phyloP scores from a whole-genome alignment of 2,113 vertebrate genomes.

The Dolichallabes microphthalmus region DNA sequence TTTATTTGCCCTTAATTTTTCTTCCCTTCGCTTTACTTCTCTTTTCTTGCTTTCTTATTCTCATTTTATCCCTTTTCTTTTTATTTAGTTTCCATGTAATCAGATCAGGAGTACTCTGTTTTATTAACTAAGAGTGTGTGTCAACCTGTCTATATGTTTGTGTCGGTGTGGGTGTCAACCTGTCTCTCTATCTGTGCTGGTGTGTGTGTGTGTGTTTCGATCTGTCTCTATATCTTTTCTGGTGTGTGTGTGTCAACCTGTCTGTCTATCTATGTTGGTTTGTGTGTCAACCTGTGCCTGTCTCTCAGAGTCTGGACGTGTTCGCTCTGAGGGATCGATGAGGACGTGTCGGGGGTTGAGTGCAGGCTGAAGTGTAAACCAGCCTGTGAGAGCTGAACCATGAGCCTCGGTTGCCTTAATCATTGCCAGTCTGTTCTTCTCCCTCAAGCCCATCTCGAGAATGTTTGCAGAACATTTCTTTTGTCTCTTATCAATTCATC shows the following conservation, averaged over 20 bases:
- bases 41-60: not conserved
- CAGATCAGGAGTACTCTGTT: not conserved
- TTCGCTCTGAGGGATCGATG: conserved; percentile 52
- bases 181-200: not conserved
- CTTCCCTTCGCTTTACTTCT: not conserved
- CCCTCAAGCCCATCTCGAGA: conserved; percentile 43
- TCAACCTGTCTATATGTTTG: too few relatives aligned
- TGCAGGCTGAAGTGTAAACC: conserved; percentile 13
- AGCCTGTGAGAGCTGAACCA: conserved; percentile 38
- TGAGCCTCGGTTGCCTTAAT: conserved; percentile 56
- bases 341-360: conserved; percentile 41
- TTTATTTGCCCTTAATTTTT: too few relatives aligned
- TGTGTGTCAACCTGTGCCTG: not conserved
- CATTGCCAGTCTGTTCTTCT: conserved; percentile 49
- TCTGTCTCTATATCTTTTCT: not conserved
- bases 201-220: not conserved
- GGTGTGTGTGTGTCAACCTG: not conserved
- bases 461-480: conserved; percentile 59
- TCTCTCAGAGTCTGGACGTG: not conserved
- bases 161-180: not conserved
- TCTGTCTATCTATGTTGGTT: not conserved
- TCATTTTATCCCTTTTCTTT: not conserved
- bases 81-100: not conserved
- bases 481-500: conserved; percentile 57
- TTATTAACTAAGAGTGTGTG: not conserved